Conservation (phyloP, 2,113 vertebrate genomes). For the Oenanthe oenanthe region DNA sequence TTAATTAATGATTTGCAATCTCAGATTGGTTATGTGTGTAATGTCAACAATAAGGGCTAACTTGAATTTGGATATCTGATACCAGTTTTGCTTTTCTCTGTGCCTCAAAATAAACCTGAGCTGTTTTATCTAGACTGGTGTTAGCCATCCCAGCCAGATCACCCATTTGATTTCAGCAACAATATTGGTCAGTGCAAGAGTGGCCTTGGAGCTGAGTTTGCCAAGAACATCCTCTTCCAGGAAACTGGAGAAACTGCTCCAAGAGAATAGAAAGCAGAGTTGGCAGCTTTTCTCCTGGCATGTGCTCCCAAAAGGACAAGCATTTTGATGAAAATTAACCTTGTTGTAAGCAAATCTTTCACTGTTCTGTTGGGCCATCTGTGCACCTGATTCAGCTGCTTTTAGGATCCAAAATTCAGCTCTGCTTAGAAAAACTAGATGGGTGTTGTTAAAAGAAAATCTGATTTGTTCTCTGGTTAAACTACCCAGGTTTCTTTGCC, state of each 20-base stretch:
- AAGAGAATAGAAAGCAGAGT: slow-evolving; percentile 46
- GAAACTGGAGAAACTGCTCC: slow-evolving; percentile 49
- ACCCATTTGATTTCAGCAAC: background rate
- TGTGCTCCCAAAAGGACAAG: background rate
- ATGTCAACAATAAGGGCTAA: background rate
- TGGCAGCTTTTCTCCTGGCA: slow-evolving; percentile 19
- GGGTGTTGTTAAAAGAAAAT: background rate
- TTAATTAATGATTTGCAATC: background rate
- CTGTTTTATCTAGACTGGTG: background rate
- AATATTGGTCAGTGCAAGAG: background rate
- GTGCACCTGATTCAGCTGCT: background rate
- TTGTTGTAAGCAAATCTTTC: background rate
- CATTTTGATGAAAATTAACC: slow-evolving; percentile 20
- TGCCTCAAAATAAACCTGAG: background rate
- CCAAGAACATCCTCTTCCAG: slow-evolving; percentile 36
- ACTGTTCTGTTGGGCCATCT: background rate
- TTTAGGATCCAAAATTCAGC: background rate
- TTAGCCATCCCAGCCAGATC: background rate
- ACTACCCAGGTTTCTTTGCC: background rate
- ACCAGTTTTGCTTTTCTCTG: background rate
- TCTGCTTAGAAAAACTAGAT: background rate
- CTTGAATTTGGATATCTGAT: background rate
- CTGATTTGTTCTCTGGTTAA: background rate
- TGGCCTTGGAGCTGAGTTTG: background rate
- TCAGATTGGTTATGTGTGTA: background rate